Evolutionary conservation across 2,888 invertebrate genomes (phyloP), one percentile per base, ranked within the genome.

Genomic region (Lasiommata megera): DNA sequence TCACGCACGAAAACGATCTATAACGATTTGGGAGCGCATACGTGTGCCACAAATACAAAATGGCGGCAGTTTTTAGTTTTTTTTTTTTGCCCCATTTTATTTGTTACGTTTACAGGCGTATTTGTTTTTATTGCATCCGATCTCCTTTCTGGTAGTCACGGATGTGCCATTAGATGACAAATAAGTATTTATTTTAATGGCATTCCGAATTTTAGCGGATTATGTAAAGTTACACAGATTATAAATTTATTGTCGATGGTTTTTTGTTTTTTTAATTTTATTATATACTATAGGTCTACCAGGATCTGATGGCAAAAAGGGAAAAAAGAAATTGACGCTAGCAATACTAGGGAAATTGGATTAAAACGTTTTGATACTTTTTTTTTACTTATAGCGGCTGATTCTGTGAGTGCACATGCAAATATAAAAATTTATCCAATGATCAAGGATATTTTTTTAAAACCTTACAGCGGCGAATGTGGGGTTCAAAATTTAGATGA

Each of bases 1-100:
- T 84, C 89, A 89, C 89, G 89, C 85, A 88, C 87, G 70, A 87
- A 89, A 88, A 66, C 87, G 82, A 89, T 89, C 88, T 82, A 81
- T 89, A 79, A 86, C 78, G 87, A 83, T 87, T 87, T 84, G 75
- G 71, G 75, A 84, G 86, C 85, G 87, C 83, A 83, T 75, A 67
- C 68, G 70, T 77, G 77, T 67, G 38, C 29, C 28, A 9, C 9
- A 44, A 14, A 6, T 68, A 67, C 66, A 73, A 74, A 54, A 77
- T 77, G 79, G 82, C 80, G 71, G 79, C 62, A 11, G 53, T 76
- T 81, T 80, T 76, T 70, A 63, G 52, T 14, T 36, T 48, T 36
- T 18, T 77, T 80, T 85, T 82, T 85, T 79, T n/a, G n/a, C n/a
- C n/a, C 68, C 57, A 44, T 71, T 76, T 77, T 84, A 86, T 88